Base-by-base conservation (phyloP, 2,888 invertebrate genomes). In the Mesorhabditis spiculigera region DNA sequence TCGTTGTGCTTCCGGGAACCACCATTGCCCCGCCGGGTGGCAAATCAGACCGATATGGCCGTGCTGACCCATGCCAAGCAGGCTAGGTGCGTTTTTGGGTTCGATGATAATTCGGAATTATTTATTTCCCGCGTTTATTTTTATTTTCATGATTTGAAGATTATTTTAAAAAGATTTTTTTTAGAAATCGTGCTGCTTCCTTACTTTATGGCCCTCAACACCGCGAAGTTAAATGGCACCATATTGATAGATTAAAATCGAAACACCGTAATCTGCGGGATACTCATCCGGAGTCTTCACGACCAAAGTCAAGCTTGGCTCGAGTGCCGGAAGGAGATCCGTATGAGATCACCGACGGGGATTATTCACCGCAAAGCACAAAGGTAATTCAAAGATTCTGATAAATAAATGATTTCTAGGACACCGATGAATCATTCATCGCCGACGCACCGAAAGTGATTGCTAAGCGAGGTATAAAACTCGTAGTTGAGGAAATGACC, bases 31-130 rank as follows among this genome's bases (percentile, higher is more conserved):
- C 58, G 58, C 8, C 8, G 58, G n/a, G 58, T 50, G 8, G 58
- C 58, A 50, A 50, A 50, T 50, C 58, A 50, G n/a, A 50, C 58
- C 10, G 58, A 50, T 50, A 50, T 50, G 58, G 58, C 58, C n/a
- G 8, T 50, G 8, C 58, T 50, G 8, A 50, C 8, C 8, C 58
- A 10, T 10, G 58, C 58, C n/a, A n/a, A 13, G 10, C 8, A 50
- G n/a, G 58, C 58, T 10, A 10, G 58, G 58, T 50, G 58, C 8
- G 58, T 50, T 50, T 50, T 50, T 28, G 28, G 28, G 28, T 28
- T 28, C 28, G 28, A 28, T 28, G 28, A 28, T 28, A 28, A 28
- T 28, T 28, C 28, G 28, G 28, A 28, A 28, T 28, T 28, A 28
- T 28, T 28, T 28, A 28, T 28, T 28, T 28, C 28, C 28, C 28